Percentiles rank a stretch among this genome's conserved stretches.
phyloP scores from a whole-genome alignment of 2,888 invertebrate species.

The Apotomis capreana region DNA sequence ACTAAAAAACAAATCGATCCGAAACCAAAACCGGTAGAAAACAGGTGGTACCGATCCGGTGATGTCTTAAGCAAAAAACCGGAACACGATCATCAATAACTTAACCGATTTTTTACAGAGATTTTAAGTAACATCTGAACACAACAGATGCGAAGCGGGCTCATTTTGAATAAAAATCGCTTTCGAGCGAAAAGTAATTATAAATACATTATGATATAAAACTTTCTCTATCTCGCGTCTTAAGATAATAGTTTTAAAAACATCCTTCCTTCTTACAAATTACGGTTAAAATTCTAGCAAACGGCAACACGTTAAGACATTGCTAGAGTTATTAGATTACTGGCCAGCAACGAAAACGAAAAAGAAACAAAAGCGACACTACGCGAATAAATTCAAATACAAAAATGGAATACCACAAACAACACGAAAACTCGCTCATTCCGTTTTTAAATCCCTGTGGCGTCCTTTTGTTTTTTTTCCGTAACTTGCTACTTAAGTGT shows the following conservation, averaged over 20 bases:
- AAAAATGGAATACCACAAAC: slow-evolving; percentile 69
- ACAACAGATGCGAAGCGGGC: slow-evolving; percentile 61
- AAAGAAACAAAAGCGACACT: slow-evolving; percentile 51
- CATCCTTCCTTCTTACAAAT: slow-evolving; percentile 4
- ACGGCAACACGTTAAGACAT: not conserved
- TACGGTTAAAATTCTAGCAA: slow-evolving; percentile 6
- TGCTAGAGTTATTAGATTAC: slow-evolving; percentile 21
- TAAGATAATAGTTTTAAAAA: slow-evolving; percentile 9
- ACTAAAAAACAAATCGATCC: slow-evolving; percentile 42
- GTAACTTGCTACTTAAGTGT: slow-evolving; percentile 80
- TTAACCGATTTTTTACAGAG: slow-evolving; percentile 62
- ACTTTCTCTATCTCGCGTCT: slow-evolving; percentile 18
- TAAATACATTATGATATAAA: slow-evolving; percentile 31
- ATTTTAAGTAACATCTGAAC: slow-evolving; percentile 62
- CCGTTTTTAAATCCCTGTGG: slow-evolving; percentile 71
- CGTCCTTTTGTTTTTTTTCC: slow-evolving; percentile 62
- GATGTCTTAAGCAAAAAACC: slow-evolving; percentile 58
- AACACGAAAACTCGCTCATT: slow-evolving; percentile 76
- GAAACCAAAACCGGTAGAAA: slow-evolving; percentile 47
- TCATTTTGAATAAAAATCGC: slow-evolving; percentile 36
- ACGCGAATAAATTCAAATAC: slow-evolving; percentile 63
- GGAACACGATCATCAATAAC: slow-evolving; percentile 66
- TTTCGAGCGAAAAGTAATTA: slow-evolving; percentile 39
- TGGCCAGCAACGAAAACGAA: slow-evolving; percentile 51
- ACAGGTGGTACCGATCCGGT: slow-evolving; percentile 58